phyloP scores from a whole-genome alignment of 2,113 vertebrate species.

The Grantiella picta region DNA sequence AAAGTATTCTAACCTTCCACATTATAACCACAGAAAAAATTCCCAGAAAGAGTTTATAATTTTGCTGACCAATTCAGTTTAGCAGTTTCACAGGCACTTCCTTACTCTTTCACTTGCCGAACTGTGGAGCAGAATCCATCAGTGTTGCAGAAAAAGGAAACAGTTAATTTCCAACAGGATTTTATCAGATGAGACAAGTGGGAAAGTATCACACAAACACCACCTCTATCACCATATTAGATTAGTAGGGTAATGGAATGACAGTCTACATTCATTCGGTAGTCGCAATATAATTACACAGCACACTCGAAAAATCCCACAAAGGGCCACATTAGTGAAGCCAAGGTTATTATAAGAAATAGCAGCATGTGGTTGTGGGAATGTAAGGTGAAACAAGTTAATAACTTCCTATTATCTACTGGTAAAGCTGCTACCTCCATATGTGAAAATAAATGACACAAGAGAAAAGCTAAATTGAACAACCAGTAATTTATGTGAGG shows the following conservation, averaged over 20 bases:
- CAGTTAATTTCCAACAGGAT: not conserved
- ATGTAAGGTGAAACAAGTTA: constrained; percentile 54
- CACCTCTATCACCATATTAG: not conserved
- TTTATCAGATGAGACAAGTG: not conserved
- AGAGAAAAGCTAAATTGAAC: constrained; percentile 33
- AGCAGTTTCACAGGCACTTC: not conserved
- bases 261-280: not conserved
- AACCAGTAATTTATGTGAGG: constrained; percentile 6
- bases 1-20: not conserved
- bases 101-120: not conserved
- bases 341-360: constrained; percentile 45
- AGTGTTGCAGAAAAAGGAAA: not conserved
- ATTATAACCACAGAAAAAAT: not conserved
- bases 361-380: constrained; percentile 15
- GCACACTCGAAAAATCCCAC: not conserved
- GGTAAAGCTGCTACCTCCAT: not conserved
- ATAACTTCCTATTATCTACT: constrained; percentile 54
- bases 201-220: not conserved
- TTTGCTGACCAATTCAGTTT: not conserved
- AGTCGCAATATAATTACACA: not conserved
- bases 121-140: not conserved
- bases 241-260: not conserved
- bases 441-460: constrained; percentile 5
- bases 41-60: not conserved
- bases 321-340: not conserved